Evolutionary conservation across 2,888 invertebrate species (phyloP).

Genomic region (Epinotia ramella): DNA sequence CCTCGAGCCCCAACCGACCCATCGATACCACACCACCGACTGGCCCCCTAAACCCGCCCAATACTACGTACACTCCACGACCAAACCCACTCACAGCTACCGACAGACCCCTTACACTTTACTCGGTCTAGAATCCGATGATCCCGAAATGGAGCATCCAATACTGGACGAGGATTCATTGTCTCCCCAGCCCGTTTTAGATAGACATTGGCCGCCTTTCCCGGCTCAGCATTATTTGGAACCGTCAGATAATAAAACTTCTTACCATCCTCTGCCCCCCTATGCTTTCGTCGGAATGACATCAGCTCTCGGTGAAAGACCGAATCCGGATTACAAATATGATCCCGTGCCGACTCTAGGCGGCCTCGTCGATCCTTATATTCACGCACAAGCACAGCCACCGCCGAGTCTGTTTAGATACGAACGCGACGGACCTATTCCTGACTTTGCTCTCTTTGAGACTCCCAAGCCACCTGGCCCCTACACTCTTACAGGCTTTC

Average conservation of each 20-base stretch:
- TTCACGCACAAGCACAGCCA: constrained; percentile 68
- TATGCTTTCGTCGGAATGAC: constrained; percentile 79
- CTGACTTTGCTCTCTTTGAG: constrained; percentile 68
- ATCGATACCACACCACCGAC: constrained; percentile 72
- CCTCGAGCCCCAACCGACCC: constrained; percentile 73
- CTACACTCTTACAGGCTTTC: constrained; percentile 75
- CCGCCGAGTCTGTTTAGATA: constrained; percentile 76
- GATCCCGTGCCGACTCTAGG: constrained; percentile 73
- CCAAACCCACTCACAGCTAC: constrained; percentile 62
- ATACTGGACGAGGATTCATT: constrained; percentile 72
- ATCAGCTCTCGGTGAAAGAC: constrained; percentile 74
- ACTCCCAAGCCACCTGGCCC: constrained; percentile 74
- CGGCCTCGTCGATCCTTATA: constrained; percentile 74
- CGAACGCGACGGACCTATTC: constrained; percentile 77
- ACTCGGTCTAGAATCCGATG: constrained; percentile 75
- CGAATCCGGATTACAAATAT: constrained; percentile 75
- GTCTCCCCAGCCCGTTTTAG: constrained; percentile 72
- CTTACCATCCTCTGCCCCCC: constrained; percentile 72
- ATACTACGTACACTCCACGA: constrained; percentile 76
- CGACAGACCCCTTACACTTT: constrained; percentile 74
- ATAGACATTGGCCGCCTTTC: constrained; percentile 78
- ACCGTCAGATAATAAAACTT: constrained; percentile 67
- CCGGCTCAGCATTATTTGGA: constrained; percentile 79
- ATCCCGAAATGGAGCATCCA: constrained; percentile 67
- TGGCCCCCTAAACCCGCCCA: constrained; percentile 78